Evolutionary conservation across 2,797 vertebrate genomes (phyloP).

Genomic region (Pseudomugil gertrudae): DNA sequence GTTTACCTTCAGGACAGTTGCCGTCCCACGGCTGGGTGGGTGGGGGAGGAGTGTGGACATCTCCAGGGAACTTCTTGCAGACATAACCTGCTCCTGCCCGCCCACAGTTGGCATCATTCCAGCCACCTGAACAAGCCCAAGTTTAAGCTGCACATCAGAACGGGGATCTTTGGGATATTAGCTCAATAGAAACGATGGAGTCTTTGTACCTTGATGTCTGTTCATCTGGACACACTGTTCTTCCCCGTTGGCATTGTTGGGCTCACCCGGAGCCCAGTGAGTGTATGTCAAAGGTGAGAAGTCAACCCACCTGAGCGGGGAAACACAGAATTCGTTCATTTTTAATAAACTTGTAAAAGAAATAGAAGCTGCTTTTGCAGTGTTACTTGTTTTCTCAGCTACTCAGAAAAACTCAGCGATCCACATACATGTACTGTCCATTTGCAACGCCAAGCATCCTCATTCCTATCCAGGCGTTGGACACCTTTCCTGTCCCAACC

Average conservation of each 20-base stretch:
- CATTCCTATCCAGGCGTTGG: conserved; percentile 82
- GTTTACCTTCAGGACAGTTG: conserved; percentile 81
- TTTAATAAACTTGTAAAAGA: neutral
- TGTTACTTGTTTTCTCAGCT: neutral
- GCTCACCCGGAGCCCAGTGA: conserved; percentile 82
- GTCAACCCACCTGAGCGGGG: conserved; percentile 79
- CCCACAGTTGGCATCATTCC: conserved; percentile 87
- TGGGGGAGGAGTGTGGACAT: conserved; percentile 72
- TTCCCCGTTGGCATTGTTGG: conserved; percentile 83
- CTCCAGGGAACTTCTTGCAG: conserved; percentile 82
- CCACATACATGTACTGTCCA: conserved; percentile 76
- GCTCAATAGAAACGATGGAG: neutral
- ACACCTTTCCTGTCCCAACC: conserved; percentile 80
- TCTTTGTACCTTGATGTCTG: conserved; percentile 76
- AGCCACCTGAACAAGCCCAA: conserved; percentile 67
- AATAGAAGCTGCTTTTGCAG: neutral
- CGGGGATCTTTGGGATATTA: neutral
- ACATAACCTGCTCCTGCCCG: conserved; percentile 77
- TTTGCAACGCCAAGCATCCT: conserved; percentile 63
- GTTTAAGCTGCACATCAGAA: neutral
- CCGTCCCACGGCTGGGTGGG: conserved; percentile 84
- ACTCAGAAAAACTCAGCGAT: neutral
- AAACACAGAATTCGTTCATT: neutral
- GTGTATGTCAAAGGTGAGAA: conserved; percentile 76
- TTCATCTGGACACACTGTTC: conserved; percentile 85